phyloP scores from a whole-genome alignment of 2,888 invertebrate genomes.

The Blastobasis adustella region DNA sequence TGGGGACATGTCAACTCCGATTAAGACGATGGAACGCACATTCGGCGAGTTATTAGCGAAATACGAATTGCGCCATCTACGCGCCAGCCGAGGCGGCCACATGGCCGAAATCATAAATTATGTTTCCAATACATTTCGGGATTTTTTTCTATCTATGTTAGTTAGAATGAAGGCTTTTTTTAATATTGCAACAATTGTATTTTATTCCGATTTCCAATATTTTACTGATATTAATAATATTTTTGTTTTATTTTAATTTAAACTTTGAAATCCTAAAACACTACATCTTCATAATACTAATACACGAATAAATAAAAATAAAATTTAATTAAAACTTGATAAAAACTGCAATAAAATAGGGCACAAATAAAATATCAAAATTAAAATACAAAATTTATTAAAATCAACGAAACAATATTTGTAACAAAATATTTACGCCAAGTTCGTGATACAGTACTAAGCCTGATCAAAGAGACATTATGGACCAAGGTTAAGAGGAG shows the following conservation, averaged over 20 bases:
- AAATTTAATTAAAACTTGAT: no score
- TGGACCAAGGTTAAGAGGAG: constrained; percentile 25
- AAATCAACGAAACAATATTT: constrained; percentile 60
- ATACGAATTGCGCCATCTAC: no score
- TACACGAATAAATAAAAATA: no score
- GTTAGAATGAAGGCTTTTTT: background rate
- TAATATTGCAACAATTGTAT: constrained; percentile 15
- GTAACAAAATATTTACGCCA: constrained; percentile 51
- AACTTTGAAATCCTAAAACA: background rate
- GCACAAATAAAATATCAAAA: constrained; percentile 38
- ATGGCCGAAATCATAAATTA: no score
- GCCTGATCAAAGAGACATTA: no score
- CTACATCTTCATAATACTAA: background rate
- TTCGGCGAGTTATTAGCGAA: no score
- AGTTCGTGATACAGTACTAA: constrained; percentile 26
- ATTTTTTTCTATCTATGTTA: no score
- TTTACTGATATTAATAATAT: background rate
- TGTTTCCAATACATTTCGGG: no score
- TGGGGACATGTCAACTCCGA: no score
- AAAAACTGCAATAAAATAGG: constrained; percentile 15
- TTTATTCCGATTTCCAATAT: constrained; percentile 9
- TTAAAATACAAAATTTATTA: constrained; percentile 60
- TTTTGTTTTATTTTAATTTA: background rate
- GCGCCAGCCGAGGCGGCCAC: no score
- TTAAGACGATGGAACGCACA: no score